Evolutionary conservation across 2,888 invertebrate species (phyloP).

Genomic region (Ophonus ardosiacus): DNA sequence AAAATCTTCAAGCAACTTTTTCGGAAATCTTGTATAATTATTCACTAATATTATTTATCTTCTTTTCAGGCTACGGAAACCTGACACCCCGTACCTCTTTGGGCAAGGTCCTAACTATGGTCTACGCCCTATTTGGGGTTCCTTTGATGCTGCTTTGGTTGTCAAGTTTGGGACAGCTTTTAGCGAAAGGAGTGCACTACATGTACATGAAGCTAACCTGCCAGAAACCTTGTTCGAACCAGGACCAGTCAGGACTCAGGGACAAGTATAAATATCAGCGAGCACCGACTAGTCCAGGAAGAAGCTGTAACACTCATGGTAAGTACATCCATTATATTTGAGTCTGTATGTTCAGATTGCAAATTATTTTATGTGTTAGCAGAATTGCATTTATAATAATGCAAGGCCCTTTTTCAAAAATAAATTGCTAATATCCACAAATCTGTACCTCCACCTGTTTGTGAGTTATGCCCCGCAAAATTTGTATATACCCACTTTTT

Average conservation of each 20-base stretch:
- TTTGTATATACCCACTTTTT: no score
- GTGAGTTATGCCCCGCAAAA: no score
- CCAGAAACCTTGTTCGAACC: conserved; percentile 63
- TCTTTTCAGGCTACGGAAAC: conserved; percentile 86
- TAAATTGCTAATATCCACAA: no score
- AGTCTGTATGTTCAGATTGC: no score
- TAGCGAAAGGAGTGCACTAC: conserved; percentile 87
- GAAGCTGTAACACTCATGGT: conserved; percentile 57
- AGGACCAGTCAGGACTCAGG: not conserved
- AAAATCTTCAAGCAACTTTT: no score
- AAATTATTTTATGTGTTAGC: not conserved
- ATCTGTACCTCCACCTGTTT: no score
- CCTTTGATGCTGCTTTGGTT: conserved; percentile 92
- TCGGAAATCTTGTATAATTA: no score
- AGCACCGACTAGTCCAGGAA: conserved; percentile 77
- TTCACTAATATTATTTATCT: not conserved
- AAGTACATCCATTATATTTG: not conserved
- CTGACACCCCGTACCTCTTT: conserved; percentile 89
- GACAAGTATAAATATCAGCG: conserved; percentile 77
- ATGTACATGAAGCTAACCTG: conserved; percentile 79
- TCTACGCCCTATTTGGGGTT: conserved; percentile 92
- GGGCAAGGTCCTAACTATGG: conserved; percentile 90
- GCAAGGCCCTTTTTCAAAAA: no score
- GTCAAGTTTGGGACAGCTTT: conserved; percentile 88
- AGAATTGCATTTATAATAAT: no score